A percentile compares a stretch with the other conserved stretches of the same genome.
These are phyloP conservation scores for Drosophila infuscata DNA, from an alignment of 2,888 invertebrate species.

Conservation along the genomic window DNA sequence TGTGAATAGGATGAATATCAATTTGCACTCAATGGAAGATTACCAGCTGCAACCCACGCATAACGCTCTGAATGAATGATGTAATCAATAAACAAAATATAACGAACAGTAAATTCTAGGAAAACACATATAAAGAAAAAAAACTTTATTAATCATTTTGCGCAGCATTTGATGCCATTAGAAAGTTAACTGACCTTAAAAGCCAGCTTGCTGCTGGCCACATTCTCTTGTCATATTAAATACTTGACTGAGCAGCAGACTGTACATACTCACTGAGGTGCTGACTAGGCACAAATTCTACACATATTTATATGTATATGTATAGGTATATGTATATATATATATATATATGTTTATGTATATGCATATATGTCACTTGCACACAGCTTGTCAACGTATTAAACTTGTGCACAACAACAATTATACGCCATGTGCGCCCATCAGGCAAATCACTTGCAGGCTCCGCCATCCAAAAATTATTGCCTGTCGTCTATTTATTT, in stretches of 20 bases:
- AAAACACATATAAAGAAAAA: slow-evolving; percentile 20
- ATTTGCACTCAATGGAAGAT: slow-evolving; percentile 20
- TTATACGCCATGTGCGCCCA: slow-evolving; percentile 53
- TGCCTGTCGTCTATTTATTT: slow-evolving; percentile 23
- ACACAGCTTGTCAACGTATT: slow-evolving; percentile 31
- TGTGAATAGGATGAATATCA: slow-evolving; percentile 18
- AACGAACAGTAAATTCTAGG: slow-evolving; percentile 19
- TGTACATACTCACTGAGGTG: slow-evolving; percentile 19
- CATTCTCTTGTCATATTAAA: slow-evolving; percentile 37
- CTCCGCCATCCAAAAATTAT: slow-evolving; percentile 34
- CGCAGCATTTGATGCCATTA: slow-evolving; percentile 37
- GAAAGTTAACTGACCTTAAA: slow-evolving; percentile 49
- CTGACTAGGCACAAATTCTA: slow-evolving; percentile 35
- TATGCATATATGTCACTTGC: slow-evolving; percentile 25
- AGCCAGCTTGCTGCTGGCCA: slow-evolving; percentile 30
- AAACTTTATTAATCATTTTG: slow-evolving; percentile 36
- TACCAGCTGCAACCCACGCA: not conserved
- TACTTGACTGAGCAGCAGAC: slow-evolving; percentile 37
- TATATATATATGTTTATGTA: slow-evolving; percentile 3
- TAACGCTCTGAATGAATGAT: not conserved
- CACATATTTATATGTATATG: not conserved
- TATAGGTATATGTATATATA: not conserved
- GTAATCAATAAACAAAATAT: slow-evolving; percentile 11
- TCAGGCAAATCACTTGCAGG: slow-evolving; percentile 58
- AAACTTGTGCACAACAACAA: slow-evolving; percentile 39